Conservation (phyloP, 1,140 invertebrate genomes). For the Drosophila lowei region DNA sequence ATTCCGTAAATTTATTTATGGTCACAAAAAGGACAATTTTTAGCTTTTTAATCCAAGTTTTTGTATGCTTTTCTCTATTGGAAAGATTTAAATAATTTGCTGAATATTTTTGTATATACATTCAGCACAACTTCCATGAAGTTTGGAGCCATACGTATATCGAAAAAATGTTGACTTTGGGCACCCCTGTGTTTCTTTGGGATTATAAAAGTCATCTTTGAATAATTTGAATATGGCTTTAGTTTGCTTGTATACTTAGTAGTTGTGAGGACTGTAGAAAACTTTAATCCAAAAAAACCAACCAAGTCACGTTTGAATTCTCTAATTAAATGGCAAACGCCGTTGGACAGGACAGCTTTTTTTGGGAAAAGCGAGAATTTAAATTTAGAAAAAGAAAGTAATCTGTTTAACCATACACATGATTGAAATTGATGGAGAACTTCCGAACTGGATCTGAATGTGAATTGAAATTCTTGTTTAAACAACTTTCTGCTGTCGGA, state of each 20-base stretch:
- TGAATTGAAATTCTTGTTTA: conserved; percentile 33
- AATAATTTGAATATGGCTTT: conserved; percentile 27
- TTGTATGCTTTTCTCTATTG: too few species aligned
- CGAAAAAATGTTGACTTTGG: too few species aligned
- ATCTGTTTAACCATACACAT: not conserved
- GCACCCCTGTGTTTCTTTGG: too few species aligned
- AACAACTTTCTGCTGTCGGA: conserved; percentile 8
- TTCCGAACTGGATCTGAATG: conserved; percentile 36
- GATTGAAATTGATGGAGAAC: conserved; percentile 17
- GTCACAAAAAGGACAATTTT: too few species aligned
- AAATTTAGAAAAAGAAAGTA: not conserved
- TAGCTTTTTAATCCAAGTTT: too few species aligned
- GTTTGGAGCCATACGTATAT: not conserved
- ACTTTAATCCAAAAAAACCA: conserved; percentile 25
- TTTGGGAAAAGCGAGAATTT: not conserved
- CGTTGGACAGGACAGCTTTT: conserved; percentile 4
- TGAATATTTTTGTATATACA: too few species aligned
- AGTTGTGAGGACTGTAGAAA: conserved; percentile 12
- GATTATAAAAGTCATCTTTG: conserved; percentile 22
- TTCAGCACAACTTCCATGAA: not conserved
- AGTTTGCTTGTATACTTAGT: conserved; percentile 1
- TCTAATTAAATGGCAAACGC: conserved; percentile 34
- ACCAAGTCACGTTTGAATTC: conserved; percentile 28
- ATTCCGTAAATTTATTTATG: too few species aligned
- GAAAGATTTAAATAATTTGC: not conserved